Evolutionary conservation across 35 echinoderm and acorn worm genomes (phyloP).

Genomic region (Acanthaster planci): DNA sequence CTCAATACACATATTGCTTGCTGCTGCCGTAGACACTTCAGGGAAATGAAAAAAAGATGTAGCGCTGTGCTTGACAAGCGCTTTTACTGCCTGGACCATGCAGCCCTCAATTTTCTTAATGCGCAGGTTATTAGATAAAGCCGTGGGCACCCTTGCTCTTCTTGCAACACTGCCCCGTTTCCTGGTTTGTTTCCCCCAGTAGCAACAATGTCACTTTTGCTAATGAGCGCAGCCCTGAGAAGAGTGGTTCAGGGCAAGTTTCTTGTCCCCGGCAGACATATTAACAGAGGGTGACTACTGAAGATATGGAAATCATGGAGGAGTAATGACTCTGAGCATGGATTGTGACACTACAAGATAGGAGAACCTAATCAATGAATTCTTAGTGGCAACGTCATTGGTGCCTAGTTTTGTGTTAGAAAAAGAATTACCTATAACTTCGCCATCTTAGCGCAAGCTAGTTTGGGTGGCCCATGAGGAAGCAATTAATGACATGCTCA

Average conservation of each 20-base stretch:
- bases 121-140: constrained; percentile 6
- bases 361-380: constrained; percentile 8
- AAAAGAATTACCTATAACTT: neutral
- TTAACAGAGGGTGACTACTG: neutral
- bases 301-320: neutral
- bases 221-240: neutral
- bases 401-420: neutral
- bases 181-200: neutral
- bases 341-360: neutral
- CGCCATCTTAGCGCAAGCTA: neutral
- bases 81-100: neutral
- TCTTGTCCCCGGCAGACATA: neutral
- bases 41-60: constrained; percentile 9
- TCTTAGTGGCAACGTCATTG: neutral
- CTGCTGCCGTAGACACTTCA: neutral
- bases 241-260: neutral
- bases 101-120: constrained; percentile 32
- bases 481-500: too few relatives aligned
- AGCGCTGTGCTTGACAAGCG: neutral
- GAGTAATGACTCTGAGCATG: neutral
- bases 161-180: constrained; percentile 2
- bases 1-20: too few relatives aligned
- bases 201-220: constrained; percentile 23
- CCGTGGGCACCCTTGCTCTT: neutral
- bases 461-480: too few relatives aligned